Conservation (phyloP, 2,888 invertebrate species). For the Eupithecia tripunctaria region DNA sequence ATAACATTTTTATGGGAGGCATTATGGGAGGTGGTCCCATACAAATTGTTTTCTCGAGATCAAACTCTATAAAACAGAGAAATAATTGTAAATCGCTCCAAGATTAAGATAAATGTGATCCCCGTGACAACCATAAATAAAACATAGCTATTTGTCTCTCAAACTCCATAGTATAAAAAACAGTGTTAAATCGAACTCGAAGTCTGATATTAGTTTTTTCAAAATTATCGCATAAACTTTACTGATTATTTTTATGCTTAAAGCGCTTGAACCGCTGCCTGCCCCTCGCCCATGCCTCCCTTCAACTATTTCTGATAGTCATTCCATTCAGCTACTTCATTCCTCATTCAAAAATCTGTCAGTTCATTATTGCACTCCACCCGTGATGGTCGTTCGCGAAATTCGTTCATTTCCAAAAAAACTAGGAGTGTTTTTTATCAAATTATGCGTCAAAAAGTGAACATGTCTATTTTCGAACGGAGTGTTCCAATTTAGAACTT, state of each 20-base stretch:
- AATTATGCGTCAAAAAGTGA: constrained; percentile 33
- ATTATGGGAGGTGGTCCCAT: no score
- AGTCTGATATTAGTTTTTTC: no score
- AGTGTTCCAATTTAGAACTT: background rate
- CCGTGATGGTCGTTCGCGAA: constrained; percentile 23
- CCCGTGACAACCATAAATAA: no score
- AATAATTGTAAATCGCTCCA: no score
- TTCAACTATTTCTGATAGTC: constrained; percentile 74
- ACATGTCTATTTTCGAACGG: constrained; percentile 21
- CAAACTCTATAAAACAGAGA: no score
- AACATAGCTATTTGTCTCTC: no score
- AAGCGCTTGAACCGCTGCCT: constrained; percentile 57
- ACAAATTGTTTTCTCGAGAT: no score
- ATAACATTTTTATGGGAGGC: no score
- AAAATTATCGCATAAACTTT: no score
- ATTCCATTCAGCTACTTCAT: constrained; percentile 57
- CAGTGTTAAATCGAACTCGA: no score
- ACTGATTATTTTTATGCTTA: background rate
- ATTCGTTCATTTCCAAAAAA: constrained; percentile 15
- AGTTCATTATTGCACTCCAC: constrained; percentile 50
- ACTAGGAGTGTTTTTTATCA: constrained; percentile 13
- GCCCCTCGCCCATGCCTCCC: constrained; percentile 60
- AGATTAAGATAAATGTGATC: no score
- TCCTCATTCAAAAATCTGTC: constrained; percentile 63
- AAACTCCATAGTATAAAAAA: no score